Evolutionary conservation across 2,797 vertebrate species (phyloP), one percentile per base, ranked within the genome.

Genomic region (Myotis planiceps): DNA sequence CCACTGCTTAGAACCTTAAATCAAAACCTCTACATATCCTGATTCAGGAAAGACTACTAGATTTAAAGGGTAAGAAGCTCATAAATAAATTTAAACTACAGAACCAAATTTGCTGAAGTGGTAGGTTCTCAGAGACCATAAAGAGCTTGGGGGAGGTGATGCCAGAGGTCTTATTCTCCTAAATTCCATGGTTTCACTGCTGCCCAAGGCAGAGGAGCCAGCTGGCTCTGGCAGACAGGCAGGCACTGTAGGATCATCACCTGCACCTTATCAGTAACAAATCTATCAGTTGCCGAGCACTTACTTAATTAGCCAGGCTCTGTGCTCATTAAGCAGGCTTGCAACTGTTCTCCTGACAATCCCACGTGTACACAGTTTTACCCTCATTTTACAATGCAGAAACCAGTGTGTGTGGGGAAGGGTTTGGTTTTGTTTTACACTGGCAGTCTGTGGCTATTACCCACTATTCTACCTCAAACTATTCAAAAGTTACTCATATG

Each of bases 21-120:
- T 78, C 27, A 79, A 95, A 82, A 78, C 37, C 65, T 60, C 78
- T 80, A 42, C 27, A 39, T 23, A 49, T 53, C 10, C 78, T 32
- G 74, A 90, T 29, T 95, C 34, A 94, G 85, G 90, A 87, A 66
- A 92, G 10, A 74, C 55, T 19, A 51, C 29, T 88, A 83, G 32
- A 78, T 79, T 93, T 47, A 74, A 82, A 79, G 63, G 16, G 16
- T n/a, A 81, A 76, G n/a, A 55, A 69, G 23, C 53, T 37, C 88
- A 72, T 47, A 47, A 83, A 42, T 42, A 66, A 51, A 37, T 23
- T 51, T 81, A 65, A 71, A 45, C 78, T 32, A 2, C 6, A 89
- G 69, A 88, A 51, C 27, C 32, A 25, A 21, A 81, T 34, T 60
- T 49, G 45, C 51, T 6, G 42, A 88, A 34, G 53, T 5, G 14